Conservation (phyloP, 2,888 invertebrate species). For the Tryphoninae sp. region DNA sequence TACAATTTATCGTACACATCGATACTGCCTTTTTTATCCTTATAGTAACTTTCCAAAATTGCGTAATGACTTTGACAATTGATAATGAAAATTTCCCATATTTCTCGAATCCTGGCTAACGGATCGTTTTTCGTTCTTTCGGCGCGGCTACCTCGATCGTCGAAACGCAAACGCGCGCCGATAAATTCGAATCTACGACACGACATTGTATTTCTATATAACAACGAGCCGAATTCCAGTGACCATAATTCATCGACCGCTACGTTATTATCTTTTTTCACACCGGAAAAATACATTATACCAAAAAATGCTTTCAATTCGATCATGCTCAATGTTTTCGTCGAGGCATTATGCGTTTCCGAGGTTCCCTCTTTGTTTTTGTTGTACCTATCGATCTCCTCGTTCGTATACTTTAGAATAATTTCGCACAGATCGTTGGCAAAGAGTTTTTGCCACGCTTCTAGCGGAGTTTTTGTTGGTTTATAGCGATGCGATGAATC, state of each 20-base stretch:
- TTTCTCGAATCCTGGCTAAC: slow-evolving; percentile 66
- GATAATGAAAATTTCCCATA: slow-evolving; percentile 66
- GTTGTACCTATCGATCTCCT: slow-evolving; percentile 20
- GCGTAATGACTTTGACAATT: slow-evolving; percentile 65
- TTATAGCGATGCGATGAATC: neutral
- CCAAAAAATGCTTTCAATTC: slow-evolving; percentile 55
- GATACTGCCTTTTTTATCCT: slow-evolving; percentile 1
- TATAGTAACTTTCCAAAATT: neutral
- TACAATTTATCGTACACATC: slow-evolving; percentile 14
- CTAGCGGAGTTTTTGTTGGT: neutral
- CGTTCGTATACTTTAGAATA: slow-evolving; percentile 14
- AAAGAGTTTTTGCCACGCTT: slow-evolving; percentile 14
- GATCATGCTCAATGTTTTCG: neutral
- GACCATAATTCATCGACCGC: slow-evolving; percentile 56
- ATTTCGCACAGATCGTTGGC: slow-evolving; percentile 4
- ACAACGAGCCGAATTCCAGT: slow-evolving; percentile 13
- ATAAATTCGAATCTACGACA: slow-evolving; percentile 59
- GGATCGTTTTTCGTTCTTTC: slow-evolving; percentile 58
- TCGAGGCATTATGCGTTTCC: neutral
- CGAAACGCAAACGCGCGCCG: slow-evolving; percentile 61
- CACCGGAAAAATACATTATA: slow-evolving; percentile 53
- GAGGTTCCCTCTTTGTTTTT: neutral
- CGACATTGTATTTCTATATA: slow-evolving; percentile 60
- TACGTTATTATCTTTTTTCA: slow-evolving; percentile 33
- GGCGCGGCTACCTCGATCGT: slow-evolving; percentile 62